Conservation (phyloP, 2,797 vertebrate species). For the Mormyrops boulengeri region DNA sequence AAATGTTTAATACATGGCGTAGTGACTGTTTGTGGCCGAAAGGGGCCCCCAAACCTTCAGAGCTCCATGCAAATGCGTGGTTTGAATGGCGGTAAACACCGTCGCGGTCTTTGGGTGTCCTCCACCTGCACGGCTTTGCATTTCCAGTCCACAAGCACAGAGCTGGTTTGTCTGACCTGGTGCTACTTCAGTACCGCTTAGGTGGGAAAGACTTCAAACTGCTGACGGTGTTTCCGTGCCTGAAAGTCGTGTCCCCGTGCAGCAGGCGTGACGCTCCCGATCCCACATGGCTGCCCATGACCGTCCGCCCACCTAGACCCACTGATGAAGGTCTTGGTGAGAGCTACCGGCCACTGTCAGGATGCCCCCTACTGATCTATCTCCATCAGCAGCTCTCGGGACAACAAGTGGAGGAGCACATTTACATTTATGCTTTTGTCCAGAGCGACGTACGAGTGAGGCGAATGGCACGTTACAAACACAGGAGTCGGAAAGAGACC, state of each 20-base stretch:
- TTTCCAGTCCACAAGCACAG: not conserved
- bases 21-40: not conserved
- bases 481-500: not conserved
- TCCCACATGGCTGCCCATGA: not conserved
- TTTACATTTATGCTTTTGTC: not conserved
- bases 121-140: not conserved
- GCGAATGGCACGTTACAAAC: not conserved
- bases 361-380: not conserved
- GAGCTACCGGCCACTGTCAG: not conserved
- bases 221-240: not conserved
- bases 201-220: not conserved
- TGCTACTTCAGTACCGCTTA: not conserved
- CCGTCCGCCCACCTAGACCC: not conserved
- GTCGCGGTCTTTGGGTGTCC: not conserved
- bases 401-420: not conserved
- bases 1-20: not conserved
- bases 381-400: not conserved
- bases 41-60: not conserved
- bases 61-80: not conserved
- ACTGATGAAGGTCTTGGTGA: not conserved
- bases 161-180: not conserved
- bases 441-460: not conserved
- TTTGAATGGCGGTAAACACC: not conserved
- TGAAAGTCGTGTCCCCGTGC: not conserved
- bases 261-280: not conserved